These are phyloP conservation scores for Oligia fasciuncula DNA, from an alignment of 2,888 invertebrate genomes.

Conservation along the genomic window DNA sequence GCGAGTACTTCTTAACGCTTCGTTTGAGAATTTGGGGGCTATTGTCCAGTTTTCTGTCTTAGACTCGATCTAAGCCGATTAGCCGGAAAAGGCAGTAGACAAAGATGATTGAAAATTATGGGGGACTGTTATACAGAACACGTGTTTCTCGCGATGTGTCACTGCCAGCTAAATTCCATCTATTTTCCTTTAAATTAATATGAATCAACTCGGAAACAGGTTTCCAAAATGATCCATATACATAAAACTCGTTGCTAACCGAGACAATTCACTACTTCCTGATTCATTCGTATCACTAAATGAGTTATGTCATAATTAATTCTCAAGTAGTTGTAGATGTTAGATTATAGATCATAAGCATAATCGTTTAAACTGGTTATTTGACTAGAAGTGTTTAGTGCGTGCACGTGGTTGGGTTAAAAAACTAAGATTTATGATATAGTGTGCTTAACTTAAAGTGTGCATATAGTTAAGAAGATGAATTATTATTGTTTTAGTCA, in stretches of 20 bases:
- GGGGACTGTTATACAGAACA: too few species aligned
- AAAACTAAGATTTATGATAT: constrained; percentile 33
- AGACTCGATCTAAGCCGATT: too few species aligned
- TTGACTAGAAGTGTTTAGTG: constrained; percentile 1
- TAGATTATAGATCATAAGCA: constrained; percentile 45
- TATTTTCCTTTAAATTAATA: background rate
- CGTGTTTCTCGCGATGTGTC: constrained; percentile 6
- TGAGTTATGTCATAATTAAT: constrained; percentile 57
- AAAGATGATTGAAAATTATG: too few species aligned
- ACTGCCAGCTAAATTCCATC: background rate
- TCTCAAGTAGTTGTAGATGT: constrained; percentile 51
- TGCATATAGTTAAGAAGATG: constrained; percentile 7
- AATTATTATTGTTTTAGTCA: background rate
- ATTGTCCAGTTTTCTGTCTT: too few species aligned
- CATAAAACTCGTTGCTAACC: constrained; percentile 19
- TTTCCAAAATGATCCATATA: constrained; percentile 33
- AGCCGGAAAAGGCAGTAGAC: too few species aligned
- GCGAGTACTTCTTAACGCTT: background rate
- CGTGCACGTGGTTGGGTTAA: constrained; percentile 20
- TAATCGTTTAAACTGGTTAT: constrained; percentile 51
- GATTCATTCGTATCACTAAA: constrained; percentile 51
- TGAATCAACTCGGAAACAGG: constrained; percentile 19
- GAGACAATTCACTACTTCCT: constrained; percentile 38
- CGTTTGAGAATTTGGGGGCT: too few species aligned
- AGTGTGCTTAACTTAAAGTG: constrained; percentile 9